Conservation (phyloP, 1,140 invertebrate species). For the Penaeus vannamei region DNA sequence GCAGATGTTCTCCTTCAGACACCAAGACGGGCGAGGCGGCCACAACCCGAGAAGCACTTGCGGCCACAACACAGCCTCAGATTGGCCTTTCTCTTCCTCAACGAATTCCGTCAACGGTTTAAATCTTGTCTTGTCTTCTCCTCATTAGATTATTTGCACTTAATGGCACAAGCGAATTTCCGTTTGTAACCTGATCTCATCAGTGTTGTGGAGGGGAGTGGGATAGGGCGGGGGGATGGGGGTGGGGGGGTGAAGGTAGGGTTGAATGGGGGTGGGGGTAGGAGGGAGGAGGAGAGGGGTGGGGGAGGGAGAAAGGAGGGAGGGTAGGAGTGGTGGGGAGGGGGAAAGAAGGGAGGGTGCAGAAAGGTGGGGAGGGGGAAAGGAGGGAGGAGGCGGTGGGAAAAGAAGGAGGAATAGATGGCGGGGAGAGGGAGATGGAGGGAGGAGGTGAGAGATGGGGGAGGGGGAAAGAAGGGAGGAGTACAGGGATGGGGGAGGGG, state of each 20-base stretch:
- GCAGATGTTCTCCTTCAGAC: neutral
- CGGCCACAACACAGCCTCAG: no score
- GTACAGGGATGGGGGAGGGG: neutral
- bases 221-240: neutral
- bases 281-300: neutral
- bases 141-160: conserved; percentile 57
- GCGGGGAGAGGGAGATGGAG: neutral
- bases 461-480: neutral
- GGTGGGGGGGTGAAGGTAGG: neutral
- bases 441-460: neutral
- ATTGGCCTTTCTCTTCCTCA: no score
- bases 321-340: neutral
- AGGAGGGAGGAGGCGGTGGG: neutral
- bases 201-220: neutral
- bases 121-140: conserved; percentile 16
- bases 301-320: neutral
- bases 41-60: no score
- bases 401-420: neutral
- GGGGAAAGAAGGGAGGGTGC: neutral
- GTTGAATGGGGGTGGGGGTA: neutral
- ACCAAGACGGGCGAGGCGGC: neutral
- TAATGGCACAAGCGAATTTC: conserved; percentile 52
- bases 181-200: conserved; percentile 45
- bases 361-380: neutral
- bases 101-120: no score